Conservation (phyloP, 1,140 invertebrate species). For the Lordiphosa clarofinis region DNA sequence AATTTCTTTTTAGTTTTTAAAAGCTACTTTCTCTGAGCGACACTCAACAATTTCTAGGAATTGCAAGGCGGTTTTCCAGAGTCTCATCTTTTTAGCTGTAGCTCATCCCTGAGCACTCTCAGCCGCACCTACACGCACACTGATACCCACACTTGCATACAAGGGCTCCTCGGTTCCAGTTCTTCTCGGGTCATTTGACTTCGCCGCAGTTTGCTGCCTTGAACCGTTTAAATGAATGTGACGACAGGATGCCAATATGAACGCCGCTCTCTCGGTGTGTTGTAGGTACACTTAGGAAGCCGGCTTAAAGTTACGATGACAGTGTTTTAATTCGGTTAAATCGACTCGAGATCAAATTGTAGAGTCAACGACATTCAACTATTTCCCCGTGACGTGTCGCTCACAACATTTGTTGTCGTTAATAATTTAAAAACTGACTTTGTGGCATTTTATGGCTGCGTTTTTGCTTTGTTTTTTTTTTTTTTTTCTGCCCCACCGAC, state of each 20-base stretch:
- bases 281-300: slow-evolving; percentile 51
- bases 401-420: slow-evolving; percentile 64
- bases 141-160: background rate
- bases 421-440: slow-evolving; percentile 61
- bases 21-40: too few species aligned
- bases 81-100: too few species aligned
- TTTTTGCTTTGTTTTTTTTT: slow-evolving; percentile 7
- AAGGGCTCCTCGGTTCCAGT: slow-evolving; percentile 9
- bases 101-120: too few species aligned
- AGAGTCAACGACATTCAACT: slow-evolving; percentile 6
- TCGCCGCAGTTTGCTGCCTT: slow-evolving; percentile 6
- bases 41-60: too few species aligned
- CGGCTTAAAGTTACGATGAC: slow-evolving; percentile 50
- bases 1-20: too few species aligned
- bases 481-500: slow-evolving; percentile 20
- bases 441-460: slow-evolving; percentile 49
- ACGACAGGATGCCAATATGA: slow-evolving; percentile 59
- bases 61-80: too few species aligned
- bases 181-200: slow-evolving; percentile 31
- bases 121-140: too few species aligned
- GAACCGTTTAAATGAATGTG: slow-evolving; percentile 59
- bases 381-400: slow-evolving; percentile 3
- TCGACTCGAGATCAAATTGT: slow-evolving; percentile 4
- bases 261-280: slow-evolving; percentile 2
- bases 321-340: slow-evolving; percentile 5